Evolutionary conservation across 2,797 vertebrate genomes (phyloP), one percentile per base, ranked within the genome.

Genomic region (Pitangus sulphuratus): DNA sequence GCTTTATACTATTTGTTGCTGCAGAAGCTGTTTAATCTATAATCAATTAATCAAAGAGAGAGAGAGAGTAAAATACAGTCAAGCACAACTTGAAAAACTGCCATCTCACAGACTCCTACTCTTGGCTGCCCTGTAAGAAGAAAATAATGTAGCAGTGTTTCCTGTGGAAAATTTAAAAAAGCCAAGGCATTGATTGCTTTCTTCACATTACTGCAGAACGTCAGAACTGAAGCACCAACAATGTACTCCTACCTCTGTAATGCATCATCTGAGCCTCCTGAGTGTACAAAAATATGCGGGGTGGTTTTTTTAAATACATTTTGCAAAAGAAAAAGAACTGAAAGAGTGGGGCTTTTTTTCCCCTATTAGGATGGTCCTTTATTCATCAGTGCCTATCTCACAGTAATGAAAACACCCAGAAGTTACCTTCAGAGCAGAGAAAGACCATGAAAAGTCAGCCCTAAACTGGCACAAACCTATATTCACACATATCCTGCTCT

Each of bases 11-110:
- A 50, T 94, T 90, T 89, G 39, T 91, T 94, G 83, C 80, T 87
- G 60, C 54, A 69, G 78, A 84, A 93, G 40, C 57, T 89, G 39
- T 78, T 93, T 96, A 86, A 80, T 84, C 78, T 54, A 20, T 74
- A 72, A 92, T 78, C 93, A 80, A 83, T 91, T 94, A 94, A 95
- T 89, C 72, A 90, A 65, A 95, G 84, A 87, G 71, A 75, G n/a
- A 75, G n/a, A 57, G 68, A 58, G 33, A 75, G 54, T 71, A 78
- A 85, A 92, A 89, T 33, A 90, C 40, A 90, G 53, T 61, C 79
- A 94, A 85, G 50, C 61, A 68, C 40, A 76, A 75, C 72, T 71
- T 96, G 85, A 91, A 96, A 93, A 93, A 62, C 68, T 53, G 80
- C 78, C 81, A 57, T 91, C 68, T 93, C 70, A 68, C 72, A 86